phyloP scores from a whole-genome alignment of 2,113 vertebrate species.

The Catharus minimus region DNA sequence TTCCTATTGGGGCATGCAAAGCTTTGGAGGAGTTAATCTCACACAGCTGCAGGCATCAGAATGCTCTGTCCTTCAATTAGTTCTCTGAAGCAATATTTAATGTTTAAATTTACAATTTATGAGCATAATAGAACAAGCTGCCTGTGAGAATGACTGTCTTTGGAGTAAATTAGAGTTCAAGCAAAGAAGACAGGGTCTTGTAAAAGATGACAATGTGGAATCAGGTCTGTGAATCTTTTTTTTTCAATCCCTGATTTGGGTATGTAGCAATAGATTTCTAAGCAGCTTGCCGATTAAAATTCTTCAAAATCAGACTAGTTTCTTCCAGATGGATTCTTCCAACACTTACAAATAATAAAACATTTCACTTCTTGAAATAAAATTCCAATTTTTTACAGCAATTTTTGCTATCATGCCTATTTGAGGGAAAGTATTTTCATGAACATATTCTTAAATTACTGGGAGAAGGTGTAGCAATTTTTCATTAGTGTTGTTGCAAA shows the following conservation, averaged over 20 bases:
- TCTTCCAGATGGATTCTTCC: background rate
- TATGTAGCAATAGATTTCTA: background rate
- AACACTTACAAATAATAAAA: background rate
- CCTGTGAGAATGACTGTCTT: background rate
- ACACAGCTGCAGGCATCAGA: background rate
- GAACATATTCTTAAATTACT: constrained; percentile 13
- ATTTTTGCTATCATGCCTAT: background rate
- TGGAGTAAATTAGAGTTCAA: background rate
- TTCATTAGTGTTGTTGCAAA: background rate
- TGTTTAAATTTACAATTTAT: background rate
- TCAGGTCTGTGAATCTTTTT: background rate
- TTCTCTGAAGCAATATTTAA: constrained; percentile 25
- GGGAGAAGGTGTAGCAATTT: constrained; percentile 39
- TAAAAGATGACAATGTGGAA: background rate
- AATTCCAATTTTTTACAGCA: background rate
- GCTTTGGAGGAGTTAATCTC: background rate
- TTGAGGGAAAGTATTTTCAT: background rate
- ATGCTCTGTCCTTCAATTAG: background rate
- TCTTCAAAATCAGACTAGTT: background rate
- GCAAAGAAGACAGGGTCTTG: background rate
- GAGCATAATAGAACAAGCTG: background rate
- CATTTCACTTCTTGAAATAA: background rate
- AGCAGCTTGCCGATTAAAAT: background rate
- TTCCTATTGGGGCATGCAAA: background rate
- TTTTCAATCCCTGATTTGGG: background rate